Evolutionary conservation across 2,888 invertebrate species (phyloP).

Genomic region (Pristionchus entomophagus): DNA sequence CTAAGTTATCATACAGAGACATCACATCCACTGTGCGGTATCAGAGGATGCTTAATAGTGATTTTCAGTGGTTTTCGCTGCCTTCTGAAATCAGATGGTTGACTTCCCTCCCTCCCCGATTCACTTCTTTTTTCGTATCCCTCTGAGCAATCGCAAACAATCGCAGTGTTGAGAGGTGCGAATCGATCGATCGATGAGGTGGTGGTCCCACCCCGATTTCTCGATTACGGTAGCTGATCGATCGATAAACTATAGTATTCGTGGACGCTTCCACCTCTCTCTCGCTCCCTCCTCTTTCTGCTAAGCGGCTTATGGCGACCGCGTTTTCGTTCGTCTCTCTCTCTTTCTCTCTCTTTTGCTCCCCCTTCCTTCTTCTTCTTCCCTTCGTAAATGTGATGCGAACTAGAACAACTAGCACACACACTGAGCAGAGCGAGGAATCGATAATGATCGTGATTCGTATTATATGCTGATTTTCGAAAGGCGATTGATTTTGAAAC

Average conservation of each 20-base stretch:
- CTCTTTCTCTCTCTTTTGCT: slow-evolving; percentile 21
- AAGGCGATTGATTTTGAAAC: no score
- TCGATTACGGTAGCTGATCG: neutral
- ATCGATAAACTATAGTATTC: slow-evolving; percentile 35
- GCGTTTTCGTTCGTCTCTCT: slow-evolving; percentile 8
- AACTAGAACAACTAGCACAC: slow-evolving; percentile 46
- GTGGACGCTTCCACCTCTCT: neutral
- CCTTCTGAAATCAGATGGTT: neutral
- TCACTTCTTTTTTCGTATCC: neutral
- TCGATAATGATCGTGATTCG: neutral
- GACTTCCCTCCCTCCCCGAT: neutral
- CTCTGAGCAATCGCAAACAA: slow-evolving; percentile 28
- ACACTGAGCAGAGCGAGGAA: neutral
- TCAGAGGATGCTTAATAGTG: no score
- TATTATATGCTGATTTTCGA: neutral
- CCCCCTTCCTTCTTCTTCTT: neutral
- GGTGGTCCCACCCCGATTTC: neutral
- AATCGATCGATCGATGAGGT: slow-evolving; percentile 9
- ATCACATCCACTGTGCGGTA: no score
- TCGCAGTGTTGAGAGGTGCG: neutral
- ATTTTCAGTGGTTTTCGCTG: no score
- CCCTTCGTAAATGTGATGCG: slow-evolving; percentile 36
- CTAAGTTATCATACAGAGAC: no score
- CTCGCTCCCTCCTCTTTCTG: neutral
- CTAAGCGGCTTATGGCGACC: slow-evolving; percentile 42